Evolutionary conservation across 2,113 vertebrate genomes (phyloP), one percentile per base, ranked within the genome.

Genomic region (Neofelis nebulosa): DNA sequence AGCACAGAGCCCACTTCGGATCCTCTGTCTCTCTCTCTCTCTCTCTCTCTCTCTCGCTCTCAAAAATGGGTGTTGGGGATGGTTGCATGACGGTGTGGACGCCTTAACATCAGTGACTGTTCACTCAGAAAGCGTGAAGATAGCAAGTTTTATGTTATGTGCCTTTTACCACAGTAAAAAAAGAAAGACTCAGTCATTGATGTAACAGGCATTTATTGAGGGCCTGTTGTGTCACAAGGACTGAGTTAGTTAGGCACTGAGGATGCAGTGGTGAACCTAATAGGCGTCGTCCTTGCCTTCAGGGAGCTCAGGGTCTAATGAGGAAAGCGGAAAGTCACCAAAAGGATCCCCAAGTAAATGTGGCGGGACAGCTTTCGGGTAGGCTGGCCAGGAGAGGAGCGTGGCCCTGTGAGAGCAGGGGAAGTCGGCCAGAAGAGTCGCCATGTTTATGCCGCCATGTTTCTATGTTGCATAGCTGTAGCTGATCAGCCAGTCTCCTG

Each of bases 11-110:
- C 57, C 21, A 9, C 57, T 61, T 61, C 57, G 9, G 57, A 61
- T 61, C 21, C 52, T 45, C 41, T 45, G 1, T 45, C 57, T 50
- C 50, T 3, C 50, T 50, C 11, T 2, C 21, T n/a, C n/a, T 19
- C 21, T 61, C 18, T 61, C 57, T 45, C 57, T 50, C 50, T 50
- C 50, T 50, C 11, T 18, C 21, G 7, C 57, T 61, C 18, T 61
- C 57, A 61, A 61, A 61, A 19, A 48, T 31, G 14, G 61, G 36
- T 0, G 0, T n/a, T 25, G 7, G 41, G 31, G 29, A n/a, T 1
- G n/a, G 21, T 1, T 27, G 1, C 29, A 33, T n/a, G 6, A 2
- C 10, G 19, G 29, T 0, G 2, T 3, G 4, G 29, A 55, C 33
- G 9, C 0, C 10, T 27, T 25, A 73, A 27, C 1, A 4, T 4